Evolutionary conservation across 2,113 vertebrate species (phyloP).

Genomic region (Ptilorrhoa leucosticta): DNA sequence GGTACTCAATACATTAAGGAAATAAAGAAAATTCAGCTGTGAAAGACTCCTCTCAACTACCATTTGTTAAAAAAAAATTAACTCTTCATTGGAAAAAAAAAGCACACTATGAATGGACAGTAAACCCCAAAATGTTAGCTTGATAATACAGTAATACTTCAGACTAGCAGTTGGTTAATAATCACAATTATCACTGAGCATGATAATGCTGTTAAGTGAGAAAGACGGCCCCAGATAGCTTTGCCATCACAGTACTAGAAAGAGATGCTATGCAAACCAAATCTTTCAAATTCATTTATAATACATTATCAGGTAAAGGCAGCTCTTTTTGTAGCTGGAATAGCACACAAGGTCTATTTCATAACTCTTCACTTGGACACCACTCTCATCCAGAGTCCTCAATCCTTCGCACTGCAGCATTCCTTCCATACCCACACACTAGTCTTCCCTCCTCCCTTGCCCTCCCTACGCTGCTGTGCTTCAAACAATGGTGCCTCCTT

Average conservation of each 20-base stretch:
- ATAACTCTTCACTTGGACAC: neutral
- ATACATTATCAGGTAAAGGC: neutral
- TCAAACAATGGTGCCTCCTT: neutral
- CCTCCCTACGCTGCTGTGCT: fast-evolving
- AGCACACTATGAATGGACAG: neutral
- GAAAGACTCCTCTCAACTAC: neutral
- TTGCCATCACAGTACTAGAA: neutral
- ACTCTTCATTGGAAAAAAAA: neutral
- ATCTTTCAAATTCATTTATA: neutral
- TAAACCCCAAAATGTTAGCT: neutral
- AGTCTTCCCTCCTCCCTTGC: neutral
- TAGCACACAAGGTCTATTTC: neutral
- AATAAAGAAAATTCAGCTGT: neutral
- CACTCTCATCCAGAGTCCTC: neutral
- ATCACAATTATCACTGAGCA: neutral
- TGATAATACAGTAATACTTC: neutral
- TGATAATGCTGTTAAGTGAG: neutral
- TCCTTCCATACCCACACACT: neutral
- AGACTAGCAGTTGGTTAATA: neutral
- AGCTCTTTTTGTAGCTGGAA: neutral
- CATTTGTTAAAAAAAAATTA: neutral
- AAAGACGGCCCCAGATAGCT: neutral
- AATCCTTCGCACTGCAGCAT: neutral
- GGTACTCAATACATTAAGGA: neutral
- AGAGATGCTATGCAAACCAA: neutral